Conservation (phyloP, 2,797 vertebrate species). For the Florisuga fusca region DNA sequence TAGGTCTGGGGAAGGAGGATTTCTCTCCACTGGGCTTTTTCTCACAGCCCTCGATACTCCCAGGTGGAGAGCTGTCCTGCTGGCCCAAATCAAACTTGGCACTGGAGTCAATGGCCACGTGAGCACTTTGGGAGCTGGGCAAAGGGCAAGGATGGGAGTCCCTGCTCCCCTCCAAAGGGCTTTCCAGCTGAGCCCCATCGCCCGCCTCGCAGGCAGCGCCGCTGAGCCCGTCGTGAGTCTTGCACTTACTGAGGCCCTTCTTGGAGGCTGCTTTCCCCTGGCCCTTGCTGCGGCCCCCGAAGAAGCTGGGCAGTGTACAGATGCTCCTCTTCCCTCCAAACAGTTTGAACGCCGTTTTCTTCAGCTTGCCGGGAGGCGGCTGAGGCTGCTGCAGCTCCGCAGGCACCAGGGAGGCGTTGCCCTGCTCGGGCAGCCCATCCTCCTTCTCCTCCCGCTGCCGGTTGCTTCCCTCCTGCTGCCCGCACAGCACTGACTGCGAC, state of each 20-base stretch:
- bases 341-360: constrained; percentile 92
- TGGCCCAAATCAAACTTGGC: constrained; percentile 27
- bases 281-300: constrained; percentile 87
- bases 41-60: constrained; percentile 68
- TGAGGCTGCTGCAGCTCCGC: constrained; percentile 38
- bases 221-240: constrained; percentile 90
- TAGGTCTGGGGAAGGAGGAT: constrained; percentile 85
- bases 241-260: constrained; percentile 91
- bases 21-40: constrained; percentile 79
- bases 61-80: constrained; percentile 38
- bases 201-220: constrained; percentile 78
- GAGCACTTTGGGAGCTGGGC: constrained; percentile 78
- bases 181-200: constrained; percentile 25
- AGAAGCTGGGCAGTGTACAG: constrained; percentile 94
- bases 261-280: constrained; percentile 84
- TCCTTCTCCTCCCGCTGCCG: constrained; percentile 42
- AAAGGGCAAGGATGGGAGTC: constrained; percentile 73
- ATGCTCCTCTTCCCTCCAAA: constrained; percentile 94
- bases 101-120: constrained; percentile 70
- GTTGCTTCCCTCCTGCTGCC: constrained; percentile 36
- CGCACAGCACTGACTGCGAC: constrained; percentile 34
- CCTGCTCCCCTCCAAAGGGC: constrained; percentile 70
- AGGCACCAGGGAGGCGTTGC: not conserved
- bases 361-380: constrained; percentile 86
- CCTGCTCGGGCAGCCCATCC: not conserved